Conservation (phyloP, 2,888 invertebrate species). For the Ophonus ardosiacus region DNA sequence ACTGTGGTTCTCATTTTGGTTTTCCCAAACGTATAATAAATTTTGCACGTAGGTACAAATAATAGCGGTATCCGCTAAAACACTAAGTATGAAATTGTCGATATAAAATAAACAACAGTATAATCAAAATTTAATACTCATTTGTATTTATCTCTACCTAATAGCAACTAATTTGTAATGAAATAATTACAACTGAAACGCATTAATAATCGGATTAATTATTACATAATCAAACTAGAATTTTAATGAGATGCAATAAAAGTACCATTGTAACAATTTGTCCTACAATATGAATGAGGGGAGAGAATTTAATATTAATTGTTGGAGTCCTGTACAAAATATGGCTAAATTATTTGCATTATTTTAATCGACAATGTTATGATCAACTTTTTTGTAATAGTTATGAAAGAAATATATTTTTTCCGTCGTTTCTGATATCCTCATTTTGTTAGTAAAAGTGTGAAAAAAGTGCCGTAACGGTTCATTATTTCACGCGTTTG, state of each 20-base stretch:
- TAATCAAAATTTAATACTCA: constrained; percentile 16
- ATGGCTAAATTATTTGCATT: no score
- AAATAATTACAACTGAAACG: constrained; percentile 13
- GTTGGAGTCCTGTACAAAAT: no score
- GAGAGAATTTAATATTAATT: no score
- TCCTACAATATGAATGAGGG: neutral
- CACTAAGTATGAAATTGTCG: constrained; percentile 6
- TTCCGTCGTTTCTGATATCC: no score
- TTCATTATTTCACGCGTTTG: no score
- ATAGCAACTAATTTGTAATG: neutral
- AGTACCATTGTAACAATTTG: neutral
- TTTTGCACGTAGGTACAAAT: neutral
- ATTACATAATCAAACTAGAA: neutral
- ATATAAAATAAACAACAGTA: neutral
- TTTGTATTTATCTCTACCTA: constrained; percentile 18
- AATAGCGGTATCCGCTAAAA: neutral
- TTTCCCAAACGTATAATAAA: neutral
- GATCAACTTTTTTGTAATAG: no score
- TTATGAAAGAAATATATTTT: no score
- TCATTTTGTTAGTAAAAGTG: no score
- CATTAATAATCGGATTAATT: neutral
- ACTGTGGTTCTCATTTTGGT: no score
- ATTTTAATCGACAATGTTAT: no score
- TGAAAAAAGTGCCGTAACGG: no score
- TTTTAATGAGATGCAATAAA: neutral